Conservation (phyloP, 2,888 invertebrate species). For the Drosophila recens region DNA sequence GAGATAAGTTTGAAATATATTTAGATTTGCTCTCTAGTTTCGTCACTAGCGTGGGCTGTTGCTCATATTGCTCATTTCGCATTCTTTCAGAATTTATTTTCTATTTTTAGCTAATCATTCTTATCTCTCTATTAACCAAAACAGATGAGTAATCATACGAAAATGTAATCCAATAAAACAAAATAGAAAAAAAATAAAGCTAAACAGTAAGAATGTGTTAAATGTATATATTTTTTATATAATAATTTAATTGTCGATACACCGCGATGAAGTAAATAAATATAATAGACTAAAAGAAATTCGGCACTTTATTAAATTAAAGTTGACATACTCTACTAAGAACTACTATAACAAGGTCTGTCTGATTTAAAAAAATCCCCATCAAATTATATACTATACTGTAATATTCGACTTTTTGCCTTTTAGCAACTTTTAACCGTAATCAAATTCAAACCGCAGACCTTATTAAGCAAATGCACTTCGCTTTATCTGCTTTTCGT, state of each 20-base stretch:
- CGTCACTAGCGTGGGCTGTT: conserved; percentile 19
- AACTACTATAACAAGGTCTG: neutral
- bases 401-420: neutral
- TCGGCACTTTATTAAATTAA: neutral
- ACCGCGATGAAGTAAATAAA: neutral
- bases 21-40: neutral
- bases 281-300: neutral
- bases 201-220: neutral
- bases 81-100: neutral
- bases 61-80: neutral
- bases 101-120: conserved; percentile 33
- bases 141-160: conserved; percentile 12
- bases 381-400: neutral
- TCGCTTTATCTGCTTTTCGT: conserved; percentile 6
- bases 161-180: conserved; percentile 5
- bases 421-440: neutral
- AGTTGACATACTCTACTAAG: neutral
- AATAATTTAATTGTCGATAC: neutral
- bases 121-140: conserved; percentile 19
- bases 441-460: conserved; percentile 6
- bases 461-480: conserved; percentile 30
- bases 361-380: neutral
- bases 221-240: neutral
- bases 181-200: neutral
- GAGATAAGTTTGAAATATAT: neutral